A percentile compares a stretch with the other conserved stretches of the same genome.
Evolutionary conservation across 2,888 invertebrate genomes (phyloP).

Genomic region (Hirtodrosophila duncani): DNA sequence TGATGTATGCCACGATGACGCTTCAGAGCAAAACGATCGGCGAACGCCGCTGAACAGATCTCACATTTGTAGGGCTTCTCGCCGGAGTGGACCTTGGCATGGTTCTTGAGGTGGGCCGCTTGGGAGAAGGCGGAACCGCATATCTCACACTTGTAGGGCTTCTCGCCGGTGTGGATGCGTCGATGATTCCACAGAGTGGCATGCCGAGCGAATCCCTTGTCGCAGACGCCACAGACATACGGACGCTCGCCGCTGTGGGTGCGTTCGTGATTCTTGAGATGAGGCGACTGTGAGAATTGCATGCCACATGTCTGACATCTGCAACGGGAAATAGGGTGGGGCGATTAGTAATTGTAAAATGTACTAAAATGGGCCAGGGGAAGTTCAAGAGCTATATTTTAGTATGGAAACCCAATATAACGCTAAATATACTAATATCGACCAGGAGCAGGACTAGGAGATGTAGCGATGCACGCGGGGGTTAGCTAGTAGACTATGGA

Average conservation of each 20-base stretch:
- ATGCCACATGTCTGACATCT: conserved; percentile 92
- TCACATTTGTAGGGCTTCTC: conserved; percentile 91
- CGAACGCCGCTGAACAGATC: conserved; percentile 91
- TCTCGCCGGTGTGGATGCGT: conserved; percentile 88
- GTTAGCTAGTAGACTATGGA: too few relatives aligned
- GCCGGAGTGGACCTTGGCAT: conserved; percentile 90
- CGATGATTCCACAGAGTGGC: conserved; percentile 93
- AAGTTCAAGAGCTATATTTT: too few relatives aligned
- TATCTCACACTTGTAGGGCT: conserved; percentile 85
- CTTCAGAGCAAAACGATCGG: conserved; percentile 91
- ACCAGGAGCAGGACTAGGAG: too few relatives aligned
- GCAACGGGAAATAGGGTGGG: too few relatives aligned
- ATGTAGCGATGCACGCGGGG: too few relatives aligned
- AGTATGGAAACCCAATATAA: neutral
- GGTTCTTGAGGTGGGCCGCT: conserved; percentile 92
- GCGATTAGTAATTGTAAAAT: too few relatives aligned
- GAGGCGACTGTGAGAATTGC: conserved; percentile 93
- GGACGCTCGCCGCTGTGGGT: conserved; percentile 93
- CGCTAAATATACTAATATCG: neutral
- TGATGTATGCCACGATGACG: conserved; percentile 92
- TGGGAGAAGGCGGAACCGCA: conserved; percentile 94
- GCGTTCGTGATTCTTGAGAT: conserved; percentile 92
- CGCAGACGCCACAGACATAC: conserved; percentile 92
- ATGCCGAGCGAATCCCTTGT: conserved; percentile 92
- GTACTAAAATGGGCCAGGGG: too few relatives aligned